Evolutionary conservation across 2,888 invertebrate species (phyloP).

Genomic region (Eucriotettix oculatus): DNA sequence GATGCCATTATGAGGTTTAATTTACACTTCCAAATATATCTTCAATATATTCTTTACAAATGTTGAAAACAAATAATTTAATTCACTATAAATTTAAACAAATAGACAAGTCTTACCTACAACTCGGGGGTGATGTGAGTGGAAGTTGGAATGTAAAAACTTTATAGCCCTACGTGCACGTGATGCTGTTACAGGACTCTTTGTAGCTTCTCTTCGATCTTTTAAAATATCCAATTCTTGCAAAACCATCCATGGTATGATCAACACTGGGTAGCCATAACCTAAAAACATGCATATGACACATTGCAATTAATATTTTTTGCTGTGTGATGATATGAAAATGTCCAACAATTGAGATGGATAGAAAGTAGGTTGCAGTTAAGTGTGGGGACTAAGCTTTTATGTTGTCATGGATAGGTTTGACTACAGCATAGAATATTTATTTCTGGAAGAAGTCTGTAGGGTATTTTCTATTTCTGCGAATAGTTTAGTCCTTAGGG

Average conservation of each 20-base stretch:
- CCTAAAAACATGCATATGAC: not conserved
- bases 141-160: conserved; percentile 22
- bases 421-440: no score
- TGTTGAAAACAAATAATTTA: not conserved
- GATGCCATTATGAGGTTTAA: no score
- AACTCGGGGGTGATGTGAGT: conserved; percentile 21
- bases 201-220: conserved; percentile 8
- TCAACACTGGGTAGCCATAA: conserved; percentile 7
- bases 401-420: no score
- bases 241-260: conserved; percentile 14
- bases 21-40: no score
- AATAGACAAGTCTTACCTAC: conserved; percentile 13
- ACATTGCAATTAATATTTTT: no score
- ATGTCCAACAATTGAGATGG: no score
- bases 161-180: conserved; percentile 21
- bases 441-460: no score
- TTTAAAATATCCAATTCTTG: conserved; percentile 26
- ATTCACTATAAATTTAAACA: not conserved
- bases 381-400: no score
- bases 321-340: no score
- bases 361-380: no score
- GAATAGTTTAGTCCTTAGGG: no score
- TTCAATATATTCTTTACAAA: not conserved
- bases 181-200: conserved; percentile 9
- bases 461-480: no score